Evolutionary conservation across 2,113 vertebrate species (phyloP).

Genomic region (Oreochromis niloticus): DNA sequence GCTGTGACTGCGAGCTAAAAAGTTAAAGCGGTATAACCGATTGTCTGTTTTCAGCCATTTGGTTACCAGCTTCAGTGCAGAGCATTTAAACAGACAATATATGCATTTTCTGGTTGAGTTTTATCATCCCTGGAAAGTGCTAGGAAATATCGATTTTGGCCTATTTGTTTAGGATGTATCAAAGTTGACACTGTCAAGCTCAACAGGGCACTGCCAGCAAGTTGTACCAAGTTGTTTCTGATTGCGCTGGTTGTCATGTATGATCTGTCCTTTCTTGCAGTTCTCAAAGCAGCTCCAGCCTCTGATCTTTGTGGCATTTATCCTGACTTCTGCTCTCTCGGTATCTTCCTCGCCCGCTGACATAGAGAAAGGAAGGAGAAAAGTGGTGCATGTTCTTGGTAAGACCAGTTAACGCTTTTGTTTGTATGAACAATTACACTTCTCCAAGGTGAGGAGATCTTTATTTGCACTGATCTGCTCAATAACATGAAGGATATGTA

Average conservation of each 20-base stretch:
- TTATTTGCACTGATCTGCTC: background rate
- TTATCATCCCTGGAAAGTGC: background rate
- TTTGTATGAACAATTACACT: background rate
- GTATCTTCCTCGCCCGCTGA: constrained; percentile 5
- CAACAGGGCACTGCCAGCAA: accelerated
- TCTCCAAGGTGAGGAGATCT: background rate
- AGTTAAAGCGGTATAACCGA: background rate
- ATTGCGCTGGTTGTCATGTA: background rate
- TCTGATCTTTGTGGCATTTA: constrained; percentile 9
- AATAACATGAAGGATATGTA: background rate
- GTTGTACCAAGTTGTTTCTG: background rate
- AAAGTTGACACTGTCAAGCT: background rate
- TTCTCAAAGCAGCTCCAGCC: background rate
- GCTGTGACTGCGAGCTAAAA: background rate
- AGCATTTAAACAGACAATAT: background rate
- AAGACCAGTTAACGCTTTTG: constrained; percentile 20
- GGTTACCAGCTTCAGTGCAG: background rate
- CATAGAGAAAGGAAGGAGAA: constrained; percentile 75
- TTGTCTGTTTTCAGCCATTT: background rate
- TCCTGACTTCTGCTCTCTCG: constrained; percentile 52
- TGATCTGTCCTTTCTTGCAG: constrained; percentile 25
- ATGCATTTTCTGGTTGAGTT: background rate
- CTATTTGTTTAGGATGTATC: background rate
- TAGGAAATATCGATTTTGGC: background rate
- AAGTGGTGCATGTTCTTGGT: constrained; percentile 91